Base-by-base conservation (phyloP, 2,888 invertebrate genomes). In the Parnassius smintheus region DNA sequence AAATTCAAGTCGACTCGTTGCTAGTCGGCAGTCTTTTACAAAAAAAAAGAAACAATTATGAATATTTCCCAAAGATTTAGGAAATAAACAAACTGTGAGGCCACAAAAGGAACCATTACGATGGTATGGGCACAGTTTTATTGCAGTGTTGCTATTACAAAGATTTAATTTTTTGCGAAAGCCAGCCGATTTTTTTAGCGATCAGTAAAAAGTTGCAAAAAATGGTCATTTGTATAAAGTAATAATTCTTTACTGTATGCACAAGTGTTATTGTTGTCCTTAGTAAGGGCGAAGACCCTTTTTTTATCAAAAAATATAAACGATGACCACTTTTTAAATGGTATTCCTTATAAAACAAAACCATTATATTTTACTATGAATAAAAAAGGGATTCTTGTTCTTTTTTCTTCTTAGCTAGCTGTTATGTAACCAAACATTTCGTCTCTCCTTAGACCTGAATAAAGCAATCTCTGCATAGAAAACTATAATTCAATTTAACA, bases 141-240 rank as follows among this genome's bases (percentile, higher is more conserved):
- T 70, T 66, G 68, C 67, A 56, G 67, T 77, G 78, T 70, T 35
- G 7, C 7, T 73, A 68, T 72, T 67, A 68, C 66, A 72, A 56
- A 71, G 66, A 66, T 54, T 57, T 64, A 68, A 71, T 70, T 82
- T 86, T 86, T 85, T 80, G 83, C 82, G 70, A 76, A 77, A 70
- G 48, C 70, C 69, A 72, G 71, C 59, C 61, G n/a, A 73, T 76
- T 80, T 83, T 25, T 85, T 83, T 81, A 79, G 77, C 71, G 69
- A 75, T 77, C 72, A 65, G 53, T 70, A 70, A 74, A 75, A 71
- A 55, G 59, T 76, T 85, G 87, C 87, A 87, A 88, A 87, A 64
- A 86, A 69, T 74, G 50, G 61, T 64, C 72, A 68, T 76, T 83
- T 82, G 80, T 83, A 80, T 75, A 66, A 68, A 70, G 56, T 66